Evolutionary conservation across 2,797 vertebrate genomes (phyloP).

Genomic region (Anguilla obscura): DNA sequence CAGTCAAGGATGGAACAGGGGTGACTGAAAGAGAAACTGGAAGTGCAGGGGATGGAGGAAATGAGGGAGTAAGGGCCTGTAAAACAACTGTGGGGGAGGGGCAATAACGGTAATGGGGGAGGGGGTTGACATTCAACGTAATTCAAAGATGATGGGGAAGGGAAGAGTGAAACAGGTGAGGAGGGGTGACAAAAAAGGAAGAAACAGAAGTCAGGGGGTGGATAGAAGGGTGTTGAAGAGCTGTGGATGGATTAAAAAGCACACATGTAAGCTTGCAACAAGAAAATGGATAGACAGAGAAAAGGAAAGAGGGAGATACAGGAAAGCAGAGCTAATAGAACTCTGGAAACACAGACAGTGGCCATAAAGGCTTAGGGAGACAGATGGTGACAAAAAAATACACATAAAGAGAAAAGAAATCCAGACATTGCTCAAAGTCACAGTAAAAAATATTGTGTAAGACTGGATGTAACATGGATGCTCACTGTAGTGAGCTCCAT

Average conservation of each 20-base stretch:
- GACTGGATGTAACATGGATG: background rate
- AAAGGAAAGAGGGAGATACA: background rate
- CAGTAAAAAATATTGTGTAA: background rate
- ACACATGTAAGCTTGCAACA: background rate
- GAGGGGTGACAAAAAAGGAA: background rate
- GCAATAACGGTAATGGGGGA: background rate
- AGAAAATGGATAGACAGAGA: background rate
- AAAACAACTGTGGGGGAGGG: slow-evolving; percentile 38
- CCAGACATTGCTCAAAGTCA: background rate
- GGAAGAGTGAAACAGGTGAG: background rate
- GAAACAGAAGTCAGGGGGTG: background rate
- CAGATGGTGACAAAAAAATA: background rate
- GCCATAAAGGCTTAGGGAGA: background rate
- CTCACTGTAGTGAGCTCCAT: background rate
- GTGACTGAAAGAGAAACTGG: background rate
- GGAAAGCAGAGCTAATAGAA: slow-evolving; percentile 9
- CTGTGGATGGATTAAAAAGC: background rate
- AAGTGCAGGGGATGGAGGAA: slow-evolving; percentile 36
- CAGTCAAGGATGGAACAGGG: background rate
- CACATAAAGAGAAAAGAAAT: background rate
- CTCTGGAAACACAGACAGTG: background rate
- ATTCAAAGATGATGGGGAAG: background rate
- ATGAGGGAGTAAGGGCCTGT: slow-evolving; percentile 38
- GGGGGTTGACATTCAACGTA: background rate
- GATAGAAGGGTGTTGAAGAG: background rate